These are phyloP conservation scores for Thaleichthys pacificus DNA, from an alignment of 2,797 vertebrate genomes.

Conservation along the genomic window DNA sequence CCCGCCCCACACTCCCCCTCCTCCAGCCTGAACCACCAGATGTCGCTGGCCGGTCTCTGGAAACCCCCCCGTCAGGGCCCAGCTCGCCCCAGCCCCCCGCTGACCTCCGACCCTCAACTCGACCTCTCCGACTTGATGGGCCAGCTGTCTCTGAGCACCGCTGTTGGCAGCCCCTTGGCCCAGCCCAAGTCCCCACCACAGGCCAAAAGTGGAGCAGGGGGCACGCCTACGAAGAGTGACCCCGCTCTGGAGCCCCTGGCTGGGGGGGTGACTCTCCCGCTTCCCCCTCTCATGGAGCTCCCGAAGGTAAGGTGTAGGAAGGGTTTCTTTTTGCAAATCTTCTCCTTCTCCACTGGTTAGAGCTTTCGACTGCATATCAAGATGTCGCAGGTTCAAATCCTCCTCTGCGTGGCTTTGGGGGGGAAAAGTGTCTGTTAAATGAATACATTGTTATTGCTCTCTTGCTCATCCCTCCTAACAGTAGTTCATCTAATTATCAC, in stretches of 20 bases:
- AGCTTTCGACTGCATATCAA: too few species aligned
- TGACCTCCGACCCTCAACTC: neutral
- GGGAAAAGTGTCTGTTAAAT: neutral
- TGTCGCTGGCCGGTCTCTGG: slow-evolving; percentile 80
- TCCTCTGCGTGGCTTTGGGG: neutral
- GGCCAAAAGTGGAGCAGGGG: neutral
- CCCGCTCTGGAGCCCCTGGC: neutral
- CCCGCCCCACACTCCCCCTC: slow-evolving; percentile 69
- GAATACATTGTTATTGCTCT: neutral
- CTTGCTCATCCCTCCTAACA: neutral
- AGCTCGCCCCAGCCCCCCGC: neutral
- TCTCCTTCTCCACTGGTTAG: neutral
- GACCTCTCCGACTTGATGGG: slow-evolving; percentile 14
- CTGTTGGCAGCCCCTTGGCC: neutral
- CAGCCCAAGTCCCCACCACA: neutral
- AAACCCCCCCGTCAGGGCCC: slow-evolving; percentile 36
- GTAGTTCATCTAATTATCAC: neutral
- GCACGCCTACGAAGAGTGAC: neutral
- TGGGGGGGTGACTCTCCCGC: slow-evolving; percentile 5
- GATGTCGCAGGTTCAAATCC: too few species aligned
- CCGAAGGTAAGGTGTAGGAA: slow-evolving; percentile 50
- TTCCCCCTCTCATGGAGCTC: slow-evolving; percentile 63
- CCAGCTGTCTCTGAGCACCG: slow-evolving; percentile 28
- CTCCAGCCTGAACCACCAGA: slow-evolving; percentile 82
- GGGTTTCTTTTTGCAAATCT: neutral